These are phyloP conservation scores for Sphecodes monilicornis DNA, from an alignment of 2,888 invertebrate genomes.

Conservation along the genomic window DNA sequence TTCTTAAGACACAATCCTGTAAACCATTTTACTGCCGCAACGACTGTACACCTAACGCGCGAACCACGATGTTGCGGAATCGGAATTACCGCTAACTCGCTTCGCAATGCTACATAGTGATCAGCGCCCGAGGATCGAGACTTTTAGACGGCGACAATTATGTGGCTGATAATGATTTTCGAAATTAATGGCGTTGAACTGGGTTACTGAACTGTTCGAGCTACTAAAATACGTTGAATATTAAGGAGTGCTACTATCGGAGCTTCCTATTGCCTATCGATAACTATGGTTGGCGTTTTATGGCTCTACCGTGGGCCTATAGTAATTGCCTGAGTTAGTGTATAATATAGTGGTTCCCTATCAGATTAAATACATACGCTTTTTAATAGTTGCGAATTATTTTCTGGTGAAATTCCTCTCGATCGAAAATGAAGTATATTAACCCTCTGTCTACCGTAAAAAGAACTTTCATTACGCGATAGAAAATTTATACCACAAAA, in stretches of 20 bases:
- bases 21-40: slow-evolving; percentile 59
- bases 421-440: no score
- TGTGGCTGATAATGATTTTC: slow-evolving; percentile 32
- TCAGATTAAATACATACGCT: no score
- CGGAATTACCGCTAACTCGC: slow-evolving; percentile 47
- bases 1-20: slow-evolving; percentile 60
- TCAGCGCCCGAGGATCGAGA: slow-evolving; percentile 10
- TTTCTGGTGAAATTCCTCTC: no score
- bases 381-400: no score
- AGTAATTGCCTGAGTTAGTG: neutral
- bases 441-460: no score
- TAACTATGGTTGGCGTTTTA: slow-evolving; percentile 7
- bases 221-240: slow-evolving; percentile 20
- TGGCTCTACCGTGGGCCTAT: neutral
- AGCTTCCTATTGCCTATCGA: slow-evolving; percentile 6
- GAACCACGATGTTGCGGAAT: slow-evolving; percentile 40
- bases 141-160: slow-evolving; percentile 37
- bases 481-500: no score
- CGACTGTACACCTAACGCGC: slow-evolving; percentile 35
- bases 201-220: slow-evolving; percentile 26
- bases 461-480: no score
- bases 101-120: slow-evolving; percentile 23
- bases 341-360: neutral
- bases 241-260: slow-evolving; percentile 4
- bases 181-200: slow-evolving; percentile 40